phyloP scores from a whole-genome alignment of 1,140 invertebrate species.

The Hyles euphorbiae region DNA sequence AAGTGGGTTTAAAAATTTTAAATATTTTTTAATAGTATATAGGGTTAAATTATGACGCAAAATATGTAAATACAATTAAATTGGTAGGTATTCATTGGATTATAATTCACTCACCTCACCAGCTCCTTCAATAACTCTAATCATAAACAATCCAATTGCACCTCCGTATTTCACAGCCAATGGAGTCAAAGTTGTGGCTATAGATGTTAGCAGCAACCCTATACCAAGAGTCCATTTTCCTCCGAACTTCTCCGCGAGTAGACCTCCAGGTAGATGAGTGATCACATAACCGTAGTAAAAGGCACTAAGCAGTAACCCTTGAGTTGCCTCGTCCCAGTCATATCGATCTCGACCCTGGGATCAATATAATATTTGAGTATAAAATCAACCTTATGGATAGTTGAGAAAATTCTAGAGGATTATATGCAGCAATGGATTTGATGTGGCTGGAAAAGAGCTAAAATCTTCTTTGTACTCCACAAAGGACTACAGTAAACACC shows the following conservation, averaged over 20 bases:
- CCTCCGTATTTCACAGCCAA: constrained; percentile 65
- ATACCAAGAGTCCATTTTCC: constrained; percentile 75
- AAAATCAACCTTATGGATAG: neutral
- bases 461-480: too few species aligned
- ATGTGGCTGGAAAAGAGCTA: too few species aligned
- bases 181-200: constrained; percentile 55
- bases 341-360: constrained; percentile 58
- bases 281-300: constrained; percentile 81
- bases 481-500: too few species aligned
- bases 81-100: too few species aligned
- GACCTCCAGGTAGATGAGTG: constrained; percentile 80
- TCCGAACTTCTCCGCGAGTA: constrained; percentile 78
- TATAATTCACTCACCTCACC: constrained; percentile 72
- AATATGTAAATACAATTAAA: too few species aligned
- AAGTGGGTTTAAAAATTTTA: too few species aligned
- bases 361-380: too few species aligned
- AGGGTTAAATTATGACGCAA: too few species aligned
- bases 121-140: constrained; percentile 80
- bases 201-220: constrained; percentile 50
- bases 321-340: constrained; percentile 78
- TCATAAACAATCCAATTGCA: constrained; percentile 77
- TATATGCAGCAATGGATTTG: too few species aligned
- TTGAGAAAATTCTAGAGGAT: neutral
- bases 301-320: constrained; percentile 77
- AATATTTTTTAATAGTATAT: too few species aligned